These are phyloP conservation scores for Dicranocentrus wangi DNA, from an alignment of 2,888 invertebrate species.

Conservation along the genomic window DNA sequence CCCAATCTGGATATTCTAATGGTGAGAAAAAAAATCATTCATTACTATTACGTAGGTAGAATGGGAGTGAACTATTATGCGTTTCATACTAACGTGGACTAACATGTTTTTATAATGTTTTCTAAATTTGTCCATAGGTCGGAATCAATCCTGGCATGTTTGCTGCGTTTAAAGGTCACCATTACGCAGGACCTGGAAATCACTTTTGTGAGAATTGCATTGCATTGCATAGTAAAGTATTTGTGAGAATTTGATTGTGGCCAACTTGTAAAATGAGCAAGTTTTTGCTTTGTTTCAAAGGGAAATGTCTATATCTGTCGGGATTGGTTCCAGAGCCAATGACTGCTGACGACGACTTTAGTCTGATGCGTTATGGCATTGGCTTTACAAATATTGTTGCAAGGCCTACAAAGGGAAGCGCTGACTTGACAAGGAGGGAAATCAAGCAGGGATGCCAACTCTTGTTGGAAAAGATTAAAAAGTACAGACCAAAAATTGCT, in stretches of 20 bases:
- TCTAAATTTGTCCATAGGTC: constrained; percentile 82
- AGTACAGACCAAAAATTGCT: constrained; percentile 95
- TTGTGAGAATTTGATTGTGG: background rate
- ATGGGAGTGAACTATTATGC: too few species aligned
- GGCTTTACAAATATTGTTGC: constrained; percentile 99
- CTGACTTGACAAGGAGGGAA: constrained; percentile 93
- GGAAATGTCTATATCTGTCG: constrained; percentile 95
- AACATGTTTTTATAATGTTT: too few species aligned
- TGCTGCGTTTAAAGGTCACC: constrained; percentile 98
- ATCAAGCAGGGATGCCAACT: constrained; percentile 93
- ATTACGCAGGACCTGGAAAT: constrained; percentile 98
- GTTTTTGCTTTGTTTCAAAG: constrained; percentile 76
- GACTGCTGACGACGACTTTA: constrained; percentile 96
- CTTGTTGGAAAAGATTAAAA: constrained; percentile 90
- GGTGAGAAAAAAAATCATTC: constrained; percentile 84
- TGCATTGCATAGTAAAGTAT: background rate
- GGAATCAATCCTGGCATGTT: constrained; percentile 98
- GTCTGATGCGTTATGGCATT: constrained; percentile 93
- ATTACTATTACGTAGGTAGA: too few species aligned
- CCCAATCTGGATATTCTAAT: constrained; percentile 97
- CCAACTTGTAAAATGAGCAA: too few species aligned
- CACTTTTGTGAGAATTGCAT: constrained; percentile 91
- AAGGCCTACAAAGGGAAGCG: constrained; percentile 95
- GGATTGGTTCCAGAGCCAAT: constrained; percentile 95
- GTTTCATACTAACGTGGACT: too few species aligned